Evolutionary conservation across 2,797 vertebrate genomes (phyloP).

Genomic region (Mormyrus proboscirostris): DNA sequence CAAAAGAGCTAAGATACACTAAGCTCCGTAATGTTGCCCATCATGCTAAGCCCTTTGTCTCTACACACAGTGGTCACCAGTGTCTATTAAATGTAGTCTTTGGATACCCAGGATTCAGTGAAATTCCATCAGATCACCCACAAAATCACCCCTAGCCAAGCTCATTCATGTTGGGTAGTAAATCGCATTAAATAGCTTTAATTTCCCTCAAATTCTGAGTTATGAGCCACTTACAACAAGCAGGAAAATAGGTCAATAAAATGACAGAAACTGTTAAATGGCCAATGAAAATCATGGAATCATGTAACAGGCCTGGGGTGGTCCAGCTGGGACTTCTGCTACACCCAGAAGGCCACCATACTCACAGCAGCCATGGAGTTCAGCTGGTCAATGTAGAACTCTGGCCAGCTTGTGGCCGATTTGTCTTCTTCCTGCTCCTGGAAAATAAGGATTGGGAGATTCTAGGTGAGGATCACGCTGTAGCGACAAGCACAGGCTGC

Average conservation of each 20-base stretch:
- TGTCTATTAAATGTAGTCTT: not conserved
- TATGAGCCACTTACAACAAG: conserved; percentile 15
- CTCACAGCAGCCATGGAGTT: conserved; percentile 98
- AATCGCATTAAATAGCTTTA: conserved; percentile 20
- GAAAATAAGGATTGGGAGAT: conserved; percentile 8
- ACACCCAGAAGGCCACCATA: conserved; percentile 37
- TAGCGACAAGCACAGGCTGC: not conserved
- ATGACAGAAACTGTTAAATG: conserved; percentile 24
- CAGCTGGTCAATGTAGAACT: conserved; percentile 97
- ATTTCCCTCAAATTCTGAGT: conserved; percentile 16
- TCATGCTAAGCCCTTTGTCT: not conserved
- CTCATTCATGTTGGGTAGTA: not conserved
- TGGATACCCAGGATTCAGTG: not conserved
- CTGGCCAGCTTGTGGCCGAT: conserved; percentile 97
- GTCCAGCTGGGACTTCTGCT: not conserved
- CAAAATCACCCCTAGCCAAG: conserved; percentile 2
- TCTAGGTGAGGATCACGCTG: not conserved
- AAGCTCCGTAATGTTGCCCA: not conserved
- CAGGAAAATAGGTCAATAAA: not conserved
- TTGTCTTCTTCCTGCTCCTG: conserved; percentile 99
- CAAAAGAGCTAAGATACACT: not conserved
- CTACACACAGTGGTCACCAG: not conserved
- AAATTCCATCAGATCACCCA: not conserved
- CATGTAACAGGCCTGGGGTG: not conserved
- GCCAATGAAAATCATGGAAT: not conserved